Conservation (phyloP, 2,888 invertebrate species). For the Perdita meconis region DNA sequence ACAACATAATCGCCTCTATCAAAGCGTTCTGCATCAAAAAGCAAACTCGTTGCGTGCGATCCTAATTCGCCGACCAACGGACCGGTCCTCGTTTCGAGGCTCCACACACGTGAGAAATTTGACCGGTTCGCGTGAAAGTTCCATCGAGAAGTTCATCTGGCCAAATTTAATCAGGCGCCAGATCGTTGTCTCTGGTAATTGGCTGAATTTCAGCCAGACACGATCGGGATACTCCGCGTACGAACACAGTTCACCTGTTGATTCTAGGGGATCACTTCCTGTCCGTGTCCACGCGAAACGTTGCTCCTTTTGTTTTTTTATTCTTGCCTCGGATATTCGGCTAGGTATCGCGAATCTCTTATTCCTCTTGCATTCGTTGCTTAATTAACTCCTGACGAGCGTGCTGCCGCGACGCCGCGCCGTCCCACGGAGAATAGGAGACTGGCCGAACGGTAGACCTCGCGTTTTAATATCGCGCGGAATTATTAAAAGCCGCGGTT, state of each 20-base stretch:
- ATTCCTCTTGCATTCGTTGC: not conserved
- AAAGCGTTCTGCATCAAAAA: too few relatives aligned
- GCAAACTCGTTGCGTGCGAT: too few relatives aligned
- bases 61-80: too few relatives aligned
- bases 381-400: not conserved
- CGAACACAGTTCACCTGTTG: constrained; percentile 48
- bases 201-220: constrained; percentile 7
- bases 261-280: constrained; percentile 42
- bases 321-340: not conserved
- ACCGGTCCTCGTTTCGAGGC: too few relatives aligned
- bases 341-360: constrained; percentile 12
- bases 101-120: not conserved
- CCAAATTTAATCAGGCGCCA: not conserved
- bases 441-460: not conserved
- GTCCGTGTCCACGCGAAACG: constrained; percentile 18
- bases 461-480: not conserved
- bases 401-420: not conserved
- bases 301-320: too few relatives aligned
- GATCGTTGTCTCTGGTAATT: constrained; percentile 3
- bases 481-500: constrained; percentile 12
- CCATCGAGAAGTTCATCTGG: not conserved
- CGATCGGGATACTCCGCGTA: not conserved
- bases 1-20: too few relatives aligned
- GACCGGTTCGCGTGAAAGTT: not conserved
- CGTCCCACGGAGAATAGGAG: constrained; percentile 4